These are phyloP conservation scores for Penaeus japonicus DNA, from an alignment of 1,140 invertebrate genomes.

Conservation along the genomic window DNA sequence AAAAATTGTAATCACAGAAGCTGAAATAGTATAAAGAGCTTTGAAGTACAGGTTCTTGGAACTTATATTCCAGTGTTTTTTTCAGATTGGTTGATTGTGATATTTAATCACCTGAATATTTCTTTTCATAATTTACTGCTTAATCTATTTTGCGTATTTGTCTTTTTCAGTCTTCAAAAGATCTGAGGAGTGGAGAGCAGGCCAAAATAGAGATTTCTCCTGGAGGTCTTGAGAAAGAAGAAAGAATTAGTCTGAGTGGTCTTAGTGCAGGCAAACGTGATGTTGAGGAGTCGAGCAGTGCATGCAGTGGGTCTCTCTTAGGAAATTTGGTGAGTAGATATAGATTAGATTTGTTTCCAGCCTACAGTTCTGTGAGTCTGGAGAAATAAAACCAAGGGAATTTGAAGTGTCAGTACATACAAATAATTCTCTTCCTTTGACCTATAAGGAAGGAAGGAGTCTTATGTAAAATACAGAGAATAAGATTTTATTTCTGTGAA, in stretches of 20 bases:
- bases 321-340: conserved; percentile 47
- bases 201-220: neutral
- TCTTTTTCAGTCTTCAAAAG: conserved; percentile 27
- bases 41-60: too few species aligned
- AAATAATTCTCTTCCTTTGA: neutral
- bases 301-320: conserved; percentile 48
- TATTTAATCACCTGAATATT: too few species aligned
- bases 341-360: neutral
- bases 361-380: neutral
- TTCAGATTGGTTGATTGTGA: too few species aligned
- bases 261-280: conserved; percentile 25
- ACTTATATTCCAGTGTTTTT: too few species aligned
- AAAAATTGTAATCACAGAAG: too few species aligned
- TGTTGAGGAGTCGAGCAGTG: conserved; percentile 47
- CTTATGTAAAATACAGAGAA: too few species aligned
- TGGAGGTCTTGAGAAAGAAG: conserved; percentile 28
- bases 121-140: neutral
- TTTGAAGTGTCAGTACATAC: neutral
- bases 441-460: too few species aligned
- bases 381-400: neutral
- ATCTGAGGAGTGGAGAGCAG: conserved; percentile 4
- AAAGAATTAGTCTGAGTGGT: conserved; percentile 23
- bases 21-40: too few species aligned
- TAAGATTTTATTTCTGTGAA: too few species aligned
- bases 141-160: neutral